These are phyloP conservation scores for Sanderia malayensis DNA, from an alignment of 30 jellyfish, hydroid and myxozoan genomes.

Conservation along the genomic window DNA sequence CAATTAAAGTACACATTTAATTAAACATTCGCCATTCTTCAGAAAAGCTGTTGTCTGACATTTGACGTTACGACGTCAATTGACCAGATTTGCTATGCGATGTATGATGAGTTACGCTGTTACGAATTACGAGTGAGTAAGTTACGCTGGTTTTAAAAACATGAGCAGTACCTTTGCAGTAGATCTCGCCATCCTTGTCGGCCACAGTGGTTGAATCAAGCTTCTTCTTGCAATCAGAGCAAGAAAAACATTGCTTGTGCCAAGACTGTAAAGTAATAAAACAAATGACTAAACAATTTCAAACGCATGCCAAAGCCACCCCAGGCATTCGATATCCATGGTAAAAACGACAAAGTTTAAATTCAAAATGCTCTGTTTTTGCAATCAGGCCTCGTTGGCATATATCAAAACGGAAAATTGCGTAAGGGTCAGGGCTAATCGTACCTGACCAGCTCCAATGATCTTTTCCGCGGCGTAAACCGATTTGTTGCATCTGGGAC, in stretches of 20 bases:
- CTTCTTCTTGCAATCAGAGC: slow-evolving; percentile 72
- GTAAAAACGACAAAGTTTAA: too few relatives aligned
- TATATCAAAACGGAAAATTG: too few relatives aligned
- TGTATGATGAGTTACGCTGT: background rate
- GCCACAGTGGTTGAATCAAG: slow-evolving; percentile 75
- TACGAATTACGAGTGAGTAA: background rate
- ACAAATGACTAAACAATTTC: too few relatives aligned
- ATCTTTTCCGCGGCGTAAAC: slow-evolving; percentile 86
- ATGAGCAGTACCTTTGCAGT: slow-evolving; percentile 53
- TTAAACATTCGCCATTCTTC: background rate
- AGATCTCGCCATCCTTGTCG: slow-evolving; percentile 75
- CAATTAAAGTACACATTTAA: background rate
- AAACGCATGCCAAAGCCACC: too few relatives aligned
- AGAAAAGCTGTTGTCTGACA: background rate
- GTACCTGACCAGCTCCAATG: slow-evolving; percentile 78
- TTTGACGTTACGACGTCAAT: background rate
- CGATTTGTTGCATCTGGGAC: slow-evolving; percentile 89
- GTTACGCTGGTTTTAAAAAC: background rate
- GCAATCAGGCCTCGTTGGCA: too few relatives aligned
- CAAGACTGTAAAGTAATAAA: too few relatives aligned
- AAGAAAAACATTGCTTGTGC: slow-evolving; percentile 77
- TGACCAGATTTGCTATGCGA: background rate
- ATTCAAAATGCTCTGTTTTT: too few relatives aligned
- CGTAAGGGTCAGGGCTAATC: too few relatives aligned
- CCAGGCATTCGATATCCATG: too few relatives aligned